Evolutionary conservation across 2,888 invertebrate genomes (phyloP), one percentile per base, ranked within the genome.

Genomic region (Cheilosia pagana): DNA sequence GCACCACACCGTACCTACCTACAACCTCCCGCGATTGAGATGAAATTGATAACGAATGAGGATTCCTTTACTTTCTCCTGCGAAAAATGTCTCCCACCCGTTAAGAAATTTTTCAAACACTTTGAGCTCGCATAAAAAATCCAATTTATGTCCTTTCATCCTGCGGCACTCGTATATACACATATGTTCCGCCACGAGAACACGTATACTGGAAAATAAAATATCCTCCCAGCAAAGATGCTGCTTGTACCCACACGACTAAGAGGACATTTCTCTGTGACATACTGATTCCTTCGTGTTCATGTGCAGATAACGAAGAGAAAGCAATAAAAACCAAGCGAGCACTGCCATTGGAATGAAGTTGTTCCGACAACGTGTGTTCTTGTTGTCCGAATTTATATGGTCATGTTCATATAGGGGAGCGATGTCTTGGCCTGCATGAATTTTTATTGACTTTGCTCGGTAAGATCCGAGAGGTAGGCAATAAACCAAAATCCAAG

Each of bases 241-340:
- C 68, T 75, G 63, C 67, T 81, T 45, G 67, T 45, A 67, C n/a
- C n/a, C n/a, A n/a, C 23, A 65, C 39, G 74, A 68, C 48, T 2
- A 75, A 25, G 75, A 62, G 74, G 74, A 74, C 78, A 83, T 79
- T 82, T 75, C 60, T 74, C 63, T 78, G 79, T 83, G 83, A 78
- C 83, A 83, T 78, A 83, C 78, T 79, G 83, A 83, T 83, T 83
- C 70, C 68, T 55, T 83, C 78, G 74, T 70, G 70, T 83, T 79
- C 59, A 41, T 70, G 53, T 75, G 59, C 79, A 79, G 83, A 83
- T 83, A 83, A 75, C 74, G 62, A 70, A 79, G 68, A 53, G 67
- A 78, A 74, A 75, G 83, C 74, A 83, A 83, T 83, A 83, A 83
- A 83, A 83, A 59, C 55, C 71, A 43, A 67, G 48, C 59, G 31